Base-by-base conservation (phyloP, 2,797 vertebrate genomes). In the Semaprochilodus insignis region DNA sequence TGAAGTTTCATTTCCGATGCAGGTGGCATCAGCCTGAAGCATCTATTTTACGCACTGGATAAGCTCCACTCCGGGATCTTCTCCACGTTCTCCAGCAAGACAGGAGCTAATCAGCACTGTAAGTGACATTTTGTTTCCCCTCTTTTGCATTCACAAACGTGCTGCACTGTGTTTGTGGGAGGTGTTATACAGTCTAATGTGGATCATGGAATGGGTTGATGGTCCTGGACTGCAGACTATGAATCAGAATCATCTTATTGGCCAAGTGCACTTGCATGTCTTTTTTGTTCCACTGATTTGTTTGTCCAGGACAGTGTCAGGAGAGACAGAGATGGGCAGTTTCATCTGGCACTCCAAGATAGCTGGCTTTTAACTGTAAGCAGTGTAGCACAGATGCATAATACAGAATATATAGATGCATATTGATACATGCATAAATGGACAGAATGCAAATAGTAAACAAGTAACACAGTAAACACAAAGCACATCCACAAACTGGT, bases 1-100 rank as follows among this genome's bases (percentile, higher is more conserved):
- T 60, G 81, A 88, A 85, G 77, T 77, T 85, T 71, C 1, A 78
- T 69, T 57, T 52, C 7, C 36, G 14, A 74, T 73, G 59, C 77
- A 83, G 62, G 60, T 73, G 62, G 40, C 54, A 27, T 74, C 27
- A 71, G 25, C 69, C 36, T 51, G 74, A 77, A 44, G 73, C 80
- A 82, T 70, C 57, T 31, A 76, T 69, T 69, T 55, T 57, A 51
- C 23, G 1, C n/a, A 7, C 44, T 51, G 65, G 65, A 67, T 67
- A 40, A 78, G 34, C 62, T n/a, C 54, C 73, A 36, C 70, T 73
- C 34, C 25, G 31, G 70, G 70, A 79, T 78, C 81, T n/a, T 66
- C 70, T 67, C 25, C 52, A 62, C 34, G 36, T 54, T 34, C 27
- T 51, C 16, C 65, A 52, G 6, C 17, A 51, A 69, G n/a, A 19